These are phyloP conservation scores for Drosophila atroscutellata DNA, from an alignment of 2,888 invertebrate species.

Conservation along the genomic window DNA sequence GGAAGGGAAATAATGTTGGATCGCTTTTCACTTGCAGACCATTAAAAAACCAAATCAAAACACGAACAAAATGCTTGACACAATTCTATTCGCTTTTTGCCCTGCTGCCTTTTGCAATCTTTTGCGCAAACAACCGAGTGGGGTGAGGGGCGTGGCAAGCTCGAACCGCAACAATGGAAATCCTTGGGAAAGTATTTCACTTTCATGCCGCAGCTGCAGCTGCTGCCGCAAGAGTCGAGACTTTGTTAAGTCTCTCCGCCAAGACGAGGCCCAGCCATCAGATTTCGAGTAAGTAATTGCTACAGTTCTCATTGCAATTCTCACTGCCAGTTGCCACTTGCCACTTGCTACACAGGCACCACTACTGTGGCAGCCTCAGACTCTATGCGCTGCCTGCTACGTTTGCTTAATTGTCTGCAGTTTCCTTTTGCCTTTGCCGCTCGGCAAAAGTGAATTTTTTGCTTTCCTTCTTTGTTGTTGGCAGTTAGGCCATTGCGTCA, in stretches of 20 bases:
- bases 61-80: constrained; percentile 62
- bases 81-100: constrained; percentile 47
- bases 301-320: constrained; percentile 59
- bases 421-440: constrained; percentile 61
- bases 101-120: constrained; percentile 38
- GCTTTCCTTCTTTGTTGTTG: constrained; percentile 19
- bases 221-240: constrained; percentile 62
- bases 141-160: neutral
- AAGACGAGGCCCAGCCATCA: constrained; percentile 38
- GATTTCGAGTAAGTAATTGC: constrained; percentile 77
- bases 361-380: neutral
- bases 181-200: constrained; percentile 75
- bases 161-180: constrained; percentile 71
- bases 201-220: constrained; percentile 61
- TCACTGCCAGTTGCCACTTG: constrained; percentile 34
- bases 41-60: constrained; percentile 57
- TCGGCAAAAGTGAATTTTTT: constrained; percentile 29
- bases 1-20: constrained; percentile 2
- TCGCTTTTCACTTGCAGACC: constrained; percentile 29
- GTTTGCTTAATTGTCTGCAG: constrained; percentile 74
- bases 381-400: constrained; percentile 16
- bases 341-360: constrained; percentile 16
- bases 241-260: constrained; percentile 32
- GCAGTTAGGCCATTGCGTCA: constrained; percentile 33
- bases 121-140: constrained; percentile 43